phyloP scores from a whole-genome alignment of 2,888 invertebrate species.

The Timema podura region DNA sequence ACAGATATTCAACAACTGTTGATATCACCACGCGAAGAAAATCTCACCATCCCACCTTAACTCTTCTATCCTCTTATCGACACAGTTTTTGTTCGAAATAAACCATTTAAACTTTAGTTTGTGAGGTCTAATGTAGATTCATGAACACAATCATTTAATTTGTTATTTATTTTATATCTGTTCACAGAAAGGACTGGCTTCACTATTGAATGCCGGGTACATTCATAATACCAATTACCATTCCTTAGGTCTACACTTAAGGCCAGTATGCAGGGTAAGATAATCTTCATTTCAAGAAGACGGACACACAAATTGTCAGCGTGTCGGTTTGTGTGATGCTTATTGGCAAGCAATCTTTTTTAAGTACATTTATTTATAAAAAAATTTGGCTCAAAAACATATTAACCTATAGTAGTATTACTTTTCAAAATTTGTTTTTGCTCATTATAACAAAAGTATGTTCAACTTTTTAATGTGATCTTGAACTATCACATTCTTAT shows the following conservation, averaged over 20 bases:
- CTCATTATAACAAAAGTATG: too few species aligned
- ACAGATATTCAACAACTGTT: too few species aligned
- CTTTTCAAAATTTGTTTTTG: too few species aligned
- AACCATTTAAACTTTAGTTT: neutral
- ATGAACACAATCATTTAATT: neutral
- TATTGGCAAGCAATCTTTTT: too few species aligned
- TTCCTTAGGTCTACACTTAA: conserved; percentile 80
- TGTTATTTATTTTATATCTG: conserved; percentile 20
- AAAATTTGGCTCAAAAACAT: too few species aligned
- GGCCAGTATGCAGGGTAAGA: conserved; percentile 64
- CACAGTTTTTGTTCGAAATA: neutral
- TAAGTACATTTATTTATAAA: too few species aligned
- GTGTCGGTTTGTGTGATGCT: too few species aligned
- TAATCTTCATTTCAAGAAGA: neutral
- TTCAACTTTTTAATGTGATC: too few species aligned
- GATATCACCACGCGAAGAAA: too few species aligned
- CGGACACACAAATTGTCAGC: too few species aligned
- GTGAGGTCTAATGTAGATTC: neutral
- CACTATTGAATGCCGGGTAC: conserved; percentile 82
- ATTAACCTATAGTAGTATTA: too few species aligned
- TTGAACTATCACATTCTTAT: too few species aligned
- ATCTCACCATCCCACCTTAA: neutral
- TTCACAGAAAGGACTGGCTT: conserved; percentile 71
- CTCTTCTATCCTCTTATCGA: neutral
- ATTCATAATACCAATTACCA: conserved; percentile 92